Evolutionary conservation across 2,797 vertebrate species (phyloP), one percentile per base, ranked within the genome.

Genomic region (Siniperca undulata): DNA sequence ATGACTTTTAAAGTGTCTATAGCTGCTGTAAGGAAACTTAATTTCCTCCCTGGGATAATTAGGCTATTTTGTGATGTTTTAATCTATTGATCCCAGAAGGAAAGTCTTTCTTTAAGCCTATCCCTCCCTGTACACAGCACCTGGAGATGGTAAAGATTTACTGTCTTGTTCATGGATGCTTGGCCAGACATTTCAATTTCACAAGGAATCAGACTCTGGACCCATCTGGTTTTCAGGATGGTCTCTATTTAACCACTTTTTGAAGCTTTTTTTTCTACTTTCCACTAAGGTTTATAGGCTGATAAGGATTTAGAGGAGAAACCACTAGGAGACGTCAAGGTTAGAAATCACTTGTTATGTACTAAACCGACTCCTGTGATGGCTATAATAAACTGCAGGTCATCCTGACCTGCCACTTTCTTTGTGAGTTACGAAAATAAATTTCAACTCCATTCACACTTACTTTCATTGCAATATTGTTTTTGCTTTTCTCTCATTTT

Each of bases 131-230:
- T 17, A 14, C 61, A 27, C 50, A 59, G 59, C 76, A 78, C 69
- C 53, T 61, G 74, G 7, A 80, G 61, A 78, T 9, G 13, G 50
- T 78, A 75, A 73, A 67, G 59, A 86, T 86, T 62, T 52, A 38
- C 73, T 70, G 69, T 65, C 75, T 56, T 8, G 69, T 20, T 78
- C 70, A 56, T 0, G 22, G 66, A 58, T 14, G 46, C 55, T 60
- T 27, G 65, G 70, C 30, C 58, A 70, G 82, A 81, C 72, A 50
- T 65, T 79, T 86, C 56, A 59, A 69, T 83, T 85, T 69, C 61
- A 74, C 61, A 12, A 42, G 16, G 46, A 77, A 87, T 60, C 64
- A 74, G 56, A 80, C 27, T 38, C 11, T 0, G 52, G 48, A 50
- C 59, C 38, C 61, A 71, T 65, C 59, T 70, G 42, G 24, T 77